Evolutionary conservation across 1,140 invertebrate genomes (phyloP).

Genomic region (Amphibalanus amphitrite): DNA sequence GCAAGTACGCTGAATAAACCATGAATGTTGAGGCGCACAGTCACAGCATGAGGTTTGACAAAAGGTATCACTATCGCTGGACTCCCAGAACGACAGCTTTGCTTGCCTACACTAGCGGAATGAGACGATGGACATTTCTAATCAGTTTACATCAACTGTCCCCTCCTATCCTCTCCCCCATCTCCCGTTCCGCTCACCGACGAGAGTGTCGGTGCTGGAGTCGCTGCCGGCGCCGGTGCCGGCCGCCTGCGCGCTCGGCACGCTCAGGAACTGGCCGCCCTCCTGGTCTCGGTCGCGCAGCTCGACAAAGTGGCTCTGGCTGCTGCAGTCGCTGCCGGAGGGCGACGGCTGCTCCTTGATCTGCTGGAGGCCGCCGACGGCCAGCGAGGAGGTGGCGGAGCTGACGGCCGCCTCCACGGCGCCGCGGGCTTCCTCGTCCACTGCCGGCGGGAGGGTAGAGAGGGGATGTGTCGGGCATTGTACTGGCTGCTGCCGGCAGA

Average conservation of each 20-base stretch:
- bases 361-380: conserved; percentile 2
- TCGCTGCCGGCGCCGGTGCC: neutral
- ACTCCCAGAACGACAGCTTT: too few species aligned
- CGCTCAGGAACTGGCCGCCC: neutral
- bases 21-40: too few species aligned
- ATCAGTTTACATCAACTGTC: too few species aligned
- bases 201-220: neutral
- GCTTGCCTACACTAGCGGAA: too few species aligned
- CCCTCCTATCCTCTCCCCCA: too few species aligned
- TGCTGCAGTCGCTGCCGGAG: conserved; percentile 3
- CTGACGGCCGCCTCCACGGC: neutral
- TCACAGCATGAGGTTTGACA: too few species aligned
- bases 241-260: neutral
- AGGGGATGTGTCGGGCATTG: too few species aligned
- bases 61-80: too few species aligned
- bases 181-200: too few species aligned
- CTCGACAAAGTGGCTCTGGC: neutral
- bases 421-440: neutral
- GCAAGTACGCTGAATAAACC: too few species aligned
- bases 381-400: neutral
- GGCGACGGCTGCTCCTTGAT: conserved; percentile 4
- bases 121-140: too few species aligned
- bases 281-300: neutral
- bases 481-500: too few species aligned
- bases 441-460: neutral